Base-by-base conservation (phyloP, 2,797 vertebrate genomes). In the Odontamblyopus lacepedii region DNA sequence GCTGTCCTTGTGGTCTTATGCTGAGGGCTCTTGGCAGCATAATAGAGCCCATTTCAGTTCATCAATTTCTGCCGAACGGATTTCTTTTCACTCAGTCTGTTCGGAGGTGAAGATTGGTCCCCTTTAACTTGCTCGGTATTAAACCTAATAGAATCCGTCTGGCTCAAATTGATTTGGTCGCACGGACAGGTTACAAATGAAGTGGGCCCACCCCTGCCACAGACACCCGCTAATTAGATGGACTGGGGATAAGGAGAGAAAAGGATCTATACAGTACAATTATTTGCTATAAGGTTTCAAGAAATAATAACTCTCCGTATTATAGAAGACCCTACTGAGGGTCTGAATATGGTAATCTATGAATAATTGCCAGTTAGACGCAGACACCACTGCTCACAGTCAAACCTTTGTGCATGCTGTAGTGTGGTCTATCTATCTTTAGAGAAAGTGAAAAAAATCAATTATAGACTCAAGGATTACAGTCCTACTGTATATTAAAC, bases 91-190 rank as follows among this genome's bases (percentile, higher is more conserved):
- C 82, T 69, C 67, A 69, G 70, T 65, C 77, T 71, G 83, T 75
- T 66, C 73, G 87, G 80, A 74, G 83, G 86, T 72, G 77, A 87
- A 75, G 85, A 86, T 85, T 78, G 75, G 71, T 81, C 81, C 50
- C 72, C 74, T 90, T 86, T 83, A 87, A 89, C 81, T n/a, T 70
- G 77, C 85, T 90, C 89, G 80, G 78, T 85, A 89, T 90, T 84
- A 88, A 91, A 92, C 89, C 84, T 83, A 90, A 92, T 88, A 79
- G 81, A 87, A 83, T 87, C 82, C 76, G 85, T 89, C 88, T 83
- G 81, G 63, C 74, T 86, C 81, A 77, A 87, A 93, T 80, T 86
- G 87, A 90, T 89, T 91, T 64, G 2, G 78, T 72, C 75, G 88
- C 83, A 85, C 41, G 41, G 61, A 48, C 16, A 68, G 80, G 72